phyloP scores from a whole-genome alignment of 2,113 vertebrate genomes.

The Columbina picui region DNA sequence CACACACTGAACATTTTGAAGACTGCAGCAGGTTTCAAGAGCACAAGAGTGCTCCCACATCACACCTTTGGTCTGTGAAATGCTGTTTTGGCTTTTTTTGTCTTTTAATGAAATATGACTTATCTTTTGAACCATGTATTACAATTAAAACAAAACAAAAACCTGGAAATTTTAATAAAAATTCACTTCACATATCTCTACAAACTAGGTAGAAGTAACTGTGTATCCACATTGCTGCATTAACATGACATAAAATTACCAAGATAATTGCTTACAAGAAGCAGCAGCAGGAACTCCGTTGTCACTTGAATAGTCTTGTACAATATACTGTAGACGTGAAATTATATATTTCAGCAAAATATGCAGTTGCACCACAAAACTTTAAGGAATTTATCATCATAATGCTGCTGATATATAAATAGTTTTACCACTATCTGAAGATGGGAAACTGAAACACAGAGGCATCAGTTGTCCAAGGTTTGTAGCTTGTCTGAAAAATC shows the following conservation, averaged over 20 bases:
- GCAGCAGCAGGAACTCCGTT: not conserved
- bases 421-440: not conserved
- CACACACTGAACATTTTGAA: not conserved
- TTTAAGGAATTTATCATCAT: not conserved
- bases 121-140: not conserved
- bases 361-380: not conserved
- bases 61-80: not conserved
- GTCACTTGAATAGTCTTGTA: not conserved
- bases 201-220: not conserved
- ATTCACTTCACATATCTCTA: not conserved
- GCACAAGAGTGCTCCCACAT: not conserved
- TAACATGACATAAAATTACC: not conserved
- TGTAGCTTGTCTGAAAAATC: not conserved
- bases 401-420: not conserved
- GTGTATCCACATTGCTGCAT: not conserved
- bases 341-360: not conserved
- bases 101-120: not conserved
- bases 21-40: not conserved
- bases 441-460: not conserved
- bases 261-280: not conserved
- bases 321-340: not conserved
- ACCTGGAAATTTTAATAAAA: not conserved
- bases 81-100: not conserved
- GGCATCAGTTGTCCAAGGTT: not conserved
- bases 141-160: not conserved